Evolutionary conservation across 2,888 invertebrate genomes (phyloP), one percentile per base, ranked within the genome.

Genomic region (Lasioglossum malachurum): DNA sequence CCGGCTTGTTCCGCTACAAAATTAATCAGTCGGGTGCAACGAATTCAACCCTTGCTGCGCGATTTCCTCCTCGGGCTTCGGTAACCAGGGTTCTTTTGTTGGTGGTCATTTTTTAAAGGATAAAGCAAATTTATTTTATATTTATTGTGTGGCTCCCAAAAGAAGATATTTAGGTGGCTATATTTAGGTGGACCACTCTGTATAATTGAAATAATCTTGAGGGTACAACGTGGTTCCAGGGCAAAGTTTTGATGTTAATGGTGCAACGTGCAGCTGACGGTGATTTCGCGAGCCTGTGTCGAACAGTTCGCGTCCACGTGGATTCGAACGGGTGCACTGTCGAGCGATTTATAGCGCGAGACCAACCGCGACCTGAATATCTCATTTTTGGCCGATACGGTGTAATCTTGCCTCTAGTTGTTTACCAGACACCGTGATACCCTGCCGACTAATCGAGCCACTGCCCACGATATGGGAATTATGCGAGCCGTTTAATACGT

Each of bases 401-500:
- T 60, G 77, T 80, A 84, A 88, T 89, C 78, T 64, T 76, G 74
- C 69, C 80, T 79, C 78, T 76, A 78, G 76, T 84, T 67, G 82
- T 80, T 87, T 38, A 75, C 83, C 53, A 57, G 72, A 44, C 57
- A 75, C 38, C 53, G 27, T 23, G 71, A 53, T 79, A 76, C 75
- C 57, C 75, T 60, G 38, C 60, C 80, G 83, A 78, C 84, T 89
- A 90, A 90, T 88, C 88, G 83, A 84, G 84, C 83, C 75, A 49
- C 38, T 78, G 41, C 67, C 80, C 80, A 53, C 69, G 91, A 87
- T 89, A 84, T 78, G 79, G 80, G 82, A 89, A 91, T 91, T 91
- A 91, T 88, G 89, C 84, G 89, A 88, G 60, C 80, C 82, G 69
- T 85, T 82, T 76, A 84, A 76, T 85, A 41, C 81, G 85, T 88